A percentile compares a stretch with the other conserved stretches of the same genome.
phyloP scores from a whole-genome alignment of 2,797 vertebrate species.

The Trichosurus vulpecula region DNA sequence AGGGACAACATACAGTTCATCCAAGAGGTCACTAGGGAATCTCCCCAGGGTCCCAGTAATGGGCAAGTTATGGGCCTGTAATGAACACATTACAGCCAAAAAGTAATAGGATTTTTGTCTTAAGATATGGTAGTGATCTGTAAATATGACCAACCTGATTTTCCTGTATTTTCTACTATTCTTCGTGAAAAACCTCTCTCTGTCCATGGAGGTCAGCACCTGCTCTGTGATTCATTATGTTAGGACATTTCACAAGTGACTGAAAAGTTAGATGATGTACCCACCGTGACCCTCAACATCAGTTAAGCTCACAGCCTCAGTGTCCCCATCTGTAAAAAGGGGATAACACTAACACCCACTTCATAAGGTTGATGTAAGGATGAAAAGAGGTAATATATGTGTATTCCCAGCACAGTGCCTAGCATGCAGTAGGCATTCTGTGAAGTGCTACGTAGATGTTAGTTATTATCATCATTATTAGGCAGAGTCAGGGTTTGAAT shows the following conservation, averaged over 20 bases:
- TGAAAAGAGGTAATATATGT: background rate
- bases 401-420: background rate
- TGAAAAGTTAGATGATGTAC: background rate
- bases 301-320: background rate
- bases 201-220: background rate
- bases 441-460: background rate
- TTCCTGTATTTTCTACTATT: background rate
- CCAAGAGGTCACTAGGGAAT: background rate
- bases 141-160: background rate
- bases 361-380: background rate
- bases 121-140: background rate
- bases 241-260: background rate
- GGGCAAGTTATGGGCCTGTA: background rate
- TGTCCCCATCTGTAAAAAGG: background rate
- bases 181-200: background rate
- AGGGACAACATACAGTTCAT: background rate
- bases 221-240: background rate
- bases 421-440: background rate
- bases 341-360: background rate
- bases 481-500: background rate
- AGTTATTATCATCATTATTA: background rate
- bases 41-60: background rate
- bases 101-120: background rate
- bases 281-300: background rate
- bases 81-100: background rate